Evolutionary conservation across 1,140 invertebrate genomes (phyloP).

Genomic region (Saxidomus purpurata): DNA sequence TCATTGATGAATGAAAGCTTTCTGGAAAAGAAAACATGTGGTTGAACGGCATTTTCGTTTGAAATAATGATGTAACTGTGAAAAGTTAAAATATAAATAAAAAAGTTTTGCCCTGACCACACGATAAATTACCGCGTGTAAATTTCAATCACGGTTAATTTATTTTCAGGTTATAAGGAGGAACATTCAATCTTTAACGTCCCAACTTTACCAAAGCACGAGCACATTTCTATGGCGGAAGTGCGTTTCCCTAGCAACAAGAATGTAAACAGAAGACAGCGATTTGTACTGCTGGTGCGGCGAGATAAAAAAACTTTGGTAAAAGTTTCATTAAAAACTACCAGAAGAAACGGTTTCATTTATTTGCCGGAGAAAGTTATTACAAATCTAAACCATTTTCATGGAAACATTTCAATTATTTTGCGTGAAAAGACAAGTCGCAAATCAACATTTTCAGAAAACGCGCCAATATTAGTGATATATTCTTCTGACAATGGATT

Average conservation of each 20-base stretch:
- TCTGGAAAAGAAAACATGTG: too few species aligned
- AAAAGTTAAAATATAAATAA: too few species aligned
- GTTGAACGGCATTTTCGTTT: too few species aligned
- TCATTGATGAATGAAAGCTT: too few species aligned
- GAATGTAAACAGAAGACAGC: conserved; percentile 25
- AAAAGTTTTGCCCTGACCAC: too few species aligned
- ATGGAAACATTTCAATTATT: conserved; percentile 72
- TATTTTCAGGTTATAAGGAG: conserved; percentile 41
- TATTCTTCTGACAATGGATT: conserved; percentile 77
- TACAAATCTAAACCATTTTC: conserved; percentile 69
- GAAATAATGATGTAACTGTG: too few species aligned
- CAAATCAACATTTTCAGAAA: conserved; percentile 5
- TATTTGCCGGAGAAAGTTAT: conserved; percentile 66
- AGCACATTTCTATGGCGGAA: conserved; percentile 71
- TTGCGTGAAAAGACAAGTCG: conserved; percentile 53
- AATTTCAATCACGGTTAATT: too few species aligned
- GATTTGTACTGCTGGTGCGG: conserved; percentile 63
- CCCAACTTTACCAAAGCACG: conserved; percentile 71
- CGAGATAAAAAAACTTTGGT: conserved; percentile 31
- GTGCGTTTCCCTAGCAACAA: conserved; percentile 68
- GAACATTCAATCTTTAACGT: conserved; percentile 60
- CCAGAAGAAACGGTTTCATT: conserved; percentile 38
- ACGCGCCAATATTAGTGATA: conserved; percentile 75
- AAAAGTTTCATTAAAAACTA: conserved; percentile 58
- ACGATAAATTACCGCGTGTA: too few species aligned